Percentiles rank a stretch among this genome's conserved stretches.
These are phyloP conservation scores for Passer montanus DNA, from an alignment of 2,113 vertebrate species.

Conservation along the genomic window DNA sequence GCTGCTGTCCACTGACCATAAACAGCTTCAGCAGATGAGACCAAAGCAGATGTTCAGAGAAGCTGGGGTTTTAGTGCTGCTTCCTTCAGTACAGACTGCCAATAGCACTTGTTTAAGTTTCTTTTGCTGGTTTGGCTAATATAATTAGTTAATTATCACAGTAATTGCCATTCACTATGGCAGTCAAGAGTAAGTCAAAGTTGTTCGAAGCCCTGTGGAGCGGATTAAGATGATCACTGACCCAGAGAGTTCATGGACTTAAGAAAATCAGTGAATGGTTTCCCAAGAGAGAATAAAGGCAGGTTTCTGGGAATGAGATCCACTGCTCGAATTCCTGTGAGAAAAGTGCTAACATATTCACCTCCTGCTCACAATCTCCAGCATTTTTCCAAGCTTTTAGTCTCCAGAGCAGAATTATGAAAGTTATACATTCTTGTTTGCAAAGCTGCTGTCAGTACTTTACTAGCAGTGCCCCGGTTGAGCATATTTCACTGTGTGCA, in stretches of 20 bases:
- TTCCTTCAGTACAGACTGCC: not conserved
- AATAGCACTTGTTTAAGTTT: not conserved
- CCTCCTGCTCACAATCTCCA: not conserved
- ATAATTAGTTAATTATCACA: not conserved
- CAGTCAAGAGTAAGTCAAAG: not conserved
- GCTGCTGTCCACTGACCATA: not conserved
- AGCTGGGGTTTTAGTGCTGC: not conserved
- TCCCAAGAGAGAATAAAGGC: not conserved
- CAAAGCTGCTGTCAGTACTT: not conserved
- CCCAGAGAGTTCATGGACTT: not conserved
- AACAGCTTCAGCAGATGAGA: not conserved
- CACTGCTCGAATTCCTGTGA: not conserved
- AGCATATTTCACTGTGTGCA: slow-evolving; percentile 24
- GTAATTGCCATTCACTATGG: not conserved
- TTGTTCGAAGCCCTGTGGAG: not conserved
- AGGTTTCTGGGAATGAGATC: not conserved
- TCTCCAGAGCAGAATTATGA: slow-evolving; percentile 35
- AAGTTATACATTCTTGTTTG: slow-evolving; percentile 19
- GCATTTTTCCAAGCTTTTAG: not conserved
- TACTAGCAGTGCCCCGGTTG: not conserved
- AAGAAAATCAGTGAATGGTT: not conserved
- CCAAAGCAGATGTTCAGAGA: not conserved
- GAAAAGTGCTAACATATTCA: not conserved
- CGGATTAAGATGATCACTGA: not conserved
- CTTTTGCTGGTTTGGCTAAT: not conserved